Conservation (phyloP, 23 tunicate genomes). For the Ascidia mentula region DNA sequence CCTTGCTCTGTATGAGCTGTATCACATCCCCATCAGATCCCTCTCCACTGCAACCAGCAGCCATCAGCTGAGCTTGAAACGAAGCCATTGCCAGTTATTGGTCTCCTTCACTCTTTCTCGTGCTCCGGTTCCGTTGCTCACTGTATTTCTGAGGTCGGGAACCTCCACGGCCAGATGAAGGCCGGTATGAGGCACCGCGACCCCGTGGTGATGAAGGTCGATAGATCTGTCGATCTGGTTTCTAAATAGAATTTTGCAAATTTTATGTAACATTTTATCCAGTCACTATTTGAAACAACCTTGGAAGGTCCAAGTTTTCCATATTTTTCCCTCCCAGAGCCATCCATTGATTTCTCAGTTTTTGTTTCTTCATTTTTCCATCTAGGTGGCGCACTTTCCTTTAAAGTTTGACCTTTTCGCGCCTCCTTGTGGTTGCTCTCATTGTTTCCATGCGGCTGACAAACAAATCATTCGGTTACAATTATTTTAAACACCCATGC, state of each 20-base stretch:
- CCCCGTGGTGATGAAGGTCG: slow-evolving; percentile 48
- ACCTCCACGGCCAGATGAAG: slow-evolving; percentile 25
- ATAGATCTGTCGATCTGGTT: slow-evolving; percentile 83
- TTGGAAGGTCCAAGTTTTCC: background rate
- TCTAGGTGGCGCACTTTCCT: background rate
- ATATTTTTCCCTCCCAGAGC: background rate
- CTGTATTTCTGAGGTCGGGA: slow-evolving; percentile 79
- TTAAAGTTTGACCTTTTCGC: background rate
- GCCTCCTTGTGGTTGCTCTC: slow-evolving; percentile 1
- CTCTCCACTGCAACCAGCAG: background rate
- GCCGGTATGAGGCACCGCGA: slow-evolving; percentile 16
- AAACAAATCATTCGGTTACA: no score
- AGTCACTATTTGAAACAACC: background rate
- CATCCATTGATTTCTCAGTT: background rate
- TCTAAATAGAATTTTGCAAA: slow-evolving; percentile 16
- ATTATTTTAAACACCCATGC: no score
- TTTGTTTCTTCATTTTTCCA: background rate
- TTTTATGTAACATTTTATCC: background rate
- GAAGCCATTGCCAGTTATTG: slow-evolving; percentile 7
- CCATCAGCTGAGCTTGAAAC: background rate
- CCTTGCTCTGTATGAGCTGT: no score
- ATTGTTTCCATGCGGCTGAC: no score
- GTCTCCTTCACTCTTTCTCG: slow-evolving; percentile 47
- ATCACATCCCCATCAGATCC: background rate
- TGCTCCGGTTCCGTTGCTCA: slow-evolving; percentile 69